These are phyloP conservation scores for Toxotes chatareus DNA, from an alignment of 2,113 vertebrate species.

Conservation along the genomic window DNA sequence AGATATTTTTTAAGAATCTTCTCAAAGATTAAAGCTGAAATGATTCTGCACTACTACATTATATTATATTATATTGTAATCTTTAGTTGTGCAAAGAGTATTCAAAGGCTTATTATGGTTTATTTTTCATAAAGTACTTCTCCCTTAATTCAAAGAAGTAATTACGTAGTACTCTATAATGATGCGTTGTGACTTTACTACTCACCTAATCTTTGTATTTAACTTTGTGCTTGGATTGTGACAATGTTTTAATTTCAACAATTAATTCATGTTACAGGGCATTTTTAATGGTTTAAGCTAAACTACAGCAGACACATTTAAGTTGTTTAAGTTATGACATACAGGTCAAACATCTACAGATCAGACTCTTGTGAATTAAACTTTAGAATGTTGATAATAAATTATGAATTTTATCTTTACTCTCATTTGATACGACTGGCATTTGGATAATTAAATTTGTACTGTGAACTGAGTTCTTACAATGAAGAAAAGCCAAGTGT, in stretches of 20 bases:
- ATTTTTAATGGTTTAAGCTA: neutral
- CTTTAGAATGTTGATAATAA: neutral
- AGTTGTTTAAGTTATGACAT: neutral
- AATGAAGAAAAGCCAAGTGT: neutral
- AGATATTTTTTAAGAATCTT: neutral
- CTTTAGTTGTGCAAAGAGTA: neutral
- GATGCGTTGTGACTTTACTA: neutral
- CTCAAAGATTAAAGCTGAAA: neutral
- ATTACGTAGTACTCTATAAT: neutral
- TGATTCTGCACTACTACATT: neutral
- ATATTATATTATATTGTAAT: neutral
- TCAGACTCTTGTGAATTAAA: neutral
- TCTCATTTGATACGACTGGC: neutral
- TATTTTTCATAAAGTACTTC: neutral
- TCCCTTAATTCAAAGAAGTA: neutral
- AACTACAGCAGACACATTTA: neutral
- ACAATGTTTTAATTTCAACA: neutral
- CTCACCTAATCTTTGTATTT: neutral
- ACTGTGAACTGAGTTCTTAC: neutral
- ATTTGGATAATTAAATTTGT: constrained; percentile 12
- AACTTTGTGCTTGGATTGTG: neutral
- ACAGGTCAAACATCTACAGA: neutral
- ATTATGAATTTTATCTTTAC: neutral
- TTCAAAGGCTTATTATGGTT: neutral
- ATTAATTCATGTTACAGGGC: neutral